Evolutionary conservation across 2,888 invertebrate species (phyloP), one percentile per base, ranked within the genome.

Genomic region (Sarcophaga variegata): DNA sequence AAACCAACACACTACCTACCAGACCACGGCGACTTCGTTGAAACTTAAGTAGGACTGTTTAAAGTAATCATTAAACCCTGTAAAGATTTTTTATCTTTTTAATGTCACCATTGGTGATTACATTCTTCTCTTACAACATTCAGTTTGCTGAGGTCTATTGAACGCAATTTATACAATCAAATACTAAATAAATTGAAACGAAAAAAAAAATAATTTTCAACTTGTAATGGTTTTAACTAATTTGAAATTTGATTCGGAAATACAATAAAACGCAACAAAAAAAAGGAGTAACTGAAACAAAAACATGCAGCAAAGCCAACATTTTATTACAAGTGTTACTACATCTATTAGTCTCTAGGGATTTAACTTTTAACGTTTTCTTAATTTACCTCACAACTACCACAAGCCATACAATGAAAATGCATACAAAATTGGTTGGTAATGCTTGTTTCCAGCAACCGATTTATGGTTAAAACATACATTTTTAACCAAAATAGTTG

Each of bases 391-490:
- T 10, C 54, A 54, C 54, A 54, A 14, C 17, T 0, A 54, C 14
- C 12, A 17, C 54, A 12, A 17, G 12, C 54, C 12, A 54, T 54
- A 54, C 37, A 37, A 37, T 37, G 10, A n/a, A 78, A 64, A 71
- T 54, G 17, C 37, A 72, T 59, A 63, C 49, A 60, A 74, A 20
- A 54, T 70, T 1, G 4, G 20, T 64, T 64, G n/a, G 6, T 45
- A 54, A 54, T 59, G 60, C 22, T 27, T 64, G n/a, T 59, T 2
- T 62, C 2, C 17, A 67, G 54, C 54, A 54, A 54, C 2, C 8
- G 45, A 54, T 74, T 81, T 82, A 79, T 79, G 76, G 86, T 49
- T 17, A 75, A 82, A 86, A 86, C 86, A 86, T 63, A 47, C 10
- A 86, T 79, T 82, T 79, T 76, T 76, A 76, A 72, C 79, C 85